These are phyloP conservation scores for Dermatemys mawii DNA, from an alignment of 2,113 vertebrate species.

Conservation along the genomic window DNA sequence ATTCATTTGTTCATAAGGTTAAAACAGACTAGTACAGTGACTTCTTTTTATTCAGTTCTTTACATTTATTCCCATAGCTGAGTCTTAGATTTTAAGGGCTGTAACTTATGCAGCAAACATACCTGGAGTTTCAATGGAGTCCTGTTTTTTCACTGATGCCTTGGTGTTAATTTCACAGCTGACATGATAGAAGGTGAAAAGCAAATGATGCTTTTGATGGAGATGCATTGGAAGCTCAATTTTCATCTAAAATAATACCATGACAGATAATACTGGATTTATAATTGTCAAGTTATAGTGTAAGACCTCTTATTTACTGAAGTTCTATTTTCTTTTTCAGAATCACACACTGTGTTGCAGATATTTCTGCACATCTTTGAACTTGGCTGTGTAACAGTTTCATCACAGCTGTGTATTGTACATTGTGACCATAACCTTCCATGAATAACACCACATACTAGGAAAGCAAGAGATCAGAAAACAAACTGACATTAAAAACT, in stretches of 20 bases:
- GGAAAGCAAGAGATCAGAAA: background rate
- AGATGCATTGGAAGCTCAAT: conserved; percentile 95
- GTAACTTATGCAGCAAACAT: conserved; percentile 51
- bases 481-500: conserved; percentile 38
- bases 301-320: conserved; percentile 43
- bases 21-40: background rate
- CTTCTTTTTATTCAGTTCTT: background rate
- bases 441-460: background rate
- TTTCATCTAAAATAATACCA: conserved; percentile 87
- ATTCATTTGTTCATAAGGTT: background rate
- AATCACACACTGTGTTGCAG: background rate
- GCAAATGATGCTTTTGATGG: conserved; percentile 95
- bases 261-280: conserved; percentile 57
- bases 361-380: conserved; percentile 17
- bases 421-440: background rate
- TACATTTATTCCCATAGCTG: background rate
- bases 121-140: conserved; percentile 93
- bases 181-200: conserved; percentile 97
- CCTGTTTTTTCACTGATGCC: conserved; percentile 91
- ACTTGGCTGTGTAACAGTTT: conserved; percentile 1
- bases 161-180: conserved; percentile 97
- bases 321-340: background rate
- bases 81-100: conserved; percentile 16
- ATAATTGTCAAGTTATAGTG: conserved; percentile 22
- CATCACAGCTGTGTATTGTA: conserved; percentile 39